Conservation (phyloP, 30 jellyfish, hydroid and myxozoan species). For the Turritopsis dohrnii region DNA sequence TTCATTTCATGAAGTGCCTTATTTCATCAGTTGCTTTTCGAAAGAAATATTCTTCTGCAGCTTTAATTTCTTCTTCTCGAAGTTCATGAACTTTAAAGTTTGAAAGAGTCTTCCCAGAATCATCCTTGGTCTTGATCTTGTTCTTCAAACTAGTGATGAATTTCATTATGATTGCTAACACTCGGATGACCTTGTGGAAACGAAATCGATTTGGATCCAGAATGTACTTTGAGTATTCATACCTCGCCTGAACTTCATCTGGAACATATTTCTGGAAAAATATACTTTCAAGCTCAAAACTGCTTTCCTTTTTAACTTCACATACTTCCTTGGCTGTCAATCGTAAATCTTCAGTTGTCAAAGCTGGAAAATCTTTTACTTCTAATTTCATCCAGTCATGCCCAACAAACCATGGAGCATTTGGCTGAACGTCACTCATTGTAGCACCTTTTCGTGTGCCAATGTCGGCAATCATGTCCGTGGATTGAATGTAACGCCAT, state of each 20-base stretch:
- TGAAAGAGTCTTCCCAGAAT: constrained; percentile 1
- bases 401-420: neutral
- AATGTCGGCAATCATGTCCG: too few relatives aligned
- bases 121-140: neutral
- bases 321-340: neutral
- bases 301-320: neutral
- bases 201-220: constrained; percentile 12
- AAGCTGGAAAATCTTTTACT: constrained; percentile 5
- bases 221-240: neutral
- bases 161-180: neutral
- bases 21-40: too few relatives aligned
- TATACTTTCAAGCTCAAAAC: neutral
- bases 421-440: neutral
- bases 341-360: neutral
- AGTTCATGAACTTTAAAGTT: neutral
- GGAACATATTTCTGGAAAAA: neutral
- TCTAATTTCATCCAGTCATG: neutral
- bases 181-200: neutral
- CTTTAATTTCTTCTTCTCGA: neutral
- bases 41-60: too few relatives aligned
- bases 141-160: neutral
- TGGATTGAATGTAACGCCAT: too few relatives aligned
- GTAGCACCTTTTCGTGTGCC: neutral
- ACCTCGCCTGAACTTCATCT: neutral
- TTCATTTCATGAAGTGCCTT: too few relatives aligned